These are phyloP conservation scores for Strix occidentalis DNA, from an alignment of 2,797 vertebrate species.

Conservation along the genomic window DNA sequence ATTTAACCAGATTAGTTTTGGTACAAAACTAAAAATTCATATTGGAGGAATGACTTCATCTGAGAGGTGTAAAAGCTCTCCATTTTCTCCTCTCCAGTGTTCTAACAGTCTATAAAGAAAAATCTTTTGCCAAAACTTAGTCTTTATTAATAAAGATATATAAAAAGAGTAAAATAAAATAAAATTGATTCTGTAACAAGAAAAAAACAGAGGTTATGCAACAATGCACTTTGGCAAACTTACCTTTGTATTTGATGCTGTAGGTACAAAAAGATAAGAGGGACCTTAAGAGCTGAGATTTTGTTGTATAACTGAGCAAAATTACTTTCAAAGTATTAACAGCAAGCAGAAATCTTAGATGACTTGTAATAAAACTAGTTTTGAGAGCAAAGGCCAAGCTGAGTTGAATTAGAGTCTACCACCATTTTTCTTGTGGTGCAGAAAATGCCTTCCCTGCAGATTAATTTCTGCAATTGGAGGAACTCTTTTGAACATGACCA, in stretches of 20 bases:
- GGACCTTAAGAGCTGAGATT: background rate
- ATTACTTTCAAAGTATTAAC: slow-evolving; percentile 7
- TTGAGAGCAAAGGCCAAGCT: slow-evolving; percentile 34
- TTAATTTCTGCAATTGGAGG: slow-evolving; percentile 30
- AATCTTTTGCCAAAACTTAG: background rate
- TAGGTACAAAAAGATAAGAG: background rate
- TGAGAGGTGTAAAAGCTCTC: background rate
- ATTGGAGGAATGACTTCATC: background rate
- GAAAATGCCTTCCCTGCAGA: slow-evolving; percentile 21
- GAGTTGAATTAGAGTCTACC: slow-evolving; percentile 29
- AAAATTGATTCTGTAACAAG: background rate
- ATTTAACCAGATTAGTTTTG: background rate
- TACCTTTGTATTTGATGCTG: background rate
- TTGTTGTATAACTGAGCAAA: background rate
- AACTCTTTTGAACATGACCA: background rate
- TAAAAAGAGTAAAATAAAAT: background rate
- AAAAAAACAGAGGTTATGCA: background rate
- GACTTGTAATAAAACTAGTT: slow-evolving; percentile 29
- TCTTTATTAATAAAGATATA: background rate
- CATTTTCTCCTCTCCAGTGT: background rate
- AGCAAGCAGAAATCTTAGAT: slow-evolving; percentile 18
- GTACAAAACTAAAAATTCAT: background rate
- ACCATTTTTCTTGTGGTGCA: background rate
- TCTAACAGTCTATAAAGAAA: background rate
- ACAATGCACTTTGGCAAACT: background rate